Evolutionary conservation across 2,797 vertebrate genomes (phyloP).

Genomic region (Acanthurus lineatus): DNA sequence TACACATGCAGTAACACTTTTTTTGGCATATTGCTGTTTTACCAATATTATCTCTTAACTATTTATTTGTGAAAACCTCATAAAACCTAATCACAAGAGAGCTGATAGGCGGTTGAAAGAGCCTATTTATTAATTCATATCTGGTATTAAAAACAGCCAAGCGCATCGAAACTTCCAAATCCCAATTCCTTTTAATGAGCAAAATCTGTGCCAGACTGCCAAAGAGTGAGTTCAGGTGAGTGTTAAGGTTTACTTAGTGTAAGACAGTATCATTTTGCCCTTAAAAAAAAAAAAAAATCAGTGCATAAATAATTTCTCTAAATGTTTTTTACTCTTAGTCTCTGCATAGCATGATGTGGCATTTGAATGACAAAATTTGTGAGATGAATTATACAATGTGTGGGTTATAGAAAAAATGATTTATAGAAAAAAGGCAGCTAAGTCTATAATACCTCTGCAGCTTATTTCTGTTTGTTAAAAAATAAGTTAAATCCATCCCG

Average conservation of each 20-base stretch:
- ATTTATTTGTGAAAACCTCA: constrained; percentile 29
- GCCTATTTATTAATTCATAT: background rate
- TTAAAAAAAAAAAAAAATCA: constrained; percentile 7
- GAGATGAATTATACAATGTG: background rate
- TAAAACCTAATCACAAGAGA: background rate
- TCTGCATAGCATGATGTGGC: background rate
- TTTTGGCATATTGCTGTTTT: background rate
- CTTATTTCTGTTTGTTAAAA: constrained; percentile 13
- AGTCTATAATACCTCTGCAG: constrained; percentile 25
- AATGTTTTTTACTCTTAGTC: constrained; percentile 27
- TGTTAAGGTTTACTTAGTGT: background rate
- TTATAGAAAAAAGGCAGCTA: background rate
- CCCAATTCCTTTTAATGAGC: background rate
- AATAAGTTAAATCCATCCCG: constrained; percentile 41
- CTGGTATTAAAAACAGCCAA: constrained; percentile 21
- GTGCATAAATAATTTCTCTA: background rate
- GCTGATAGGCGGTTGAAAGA: background rate
- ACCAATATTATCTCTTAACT: background rate
- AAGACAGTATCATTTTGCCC: background rate
- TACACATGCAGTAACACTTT: background rate
- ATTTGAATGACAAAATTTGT: constrained; percentile 30
- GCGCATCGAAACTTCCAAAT: constrained; percentile 14
- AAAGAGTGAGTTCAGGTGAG: constrained; percentile 8
- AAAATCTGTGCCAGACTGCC: background rate
- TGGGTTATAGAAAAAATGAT: background rate